A percentile compares a stretch with the other conserved stretches of the same genome.
Evolutionary conservation across 2,797 vertebrate species (phyloP).

Genomic region (Urosaurus nigricauda): DNA sequence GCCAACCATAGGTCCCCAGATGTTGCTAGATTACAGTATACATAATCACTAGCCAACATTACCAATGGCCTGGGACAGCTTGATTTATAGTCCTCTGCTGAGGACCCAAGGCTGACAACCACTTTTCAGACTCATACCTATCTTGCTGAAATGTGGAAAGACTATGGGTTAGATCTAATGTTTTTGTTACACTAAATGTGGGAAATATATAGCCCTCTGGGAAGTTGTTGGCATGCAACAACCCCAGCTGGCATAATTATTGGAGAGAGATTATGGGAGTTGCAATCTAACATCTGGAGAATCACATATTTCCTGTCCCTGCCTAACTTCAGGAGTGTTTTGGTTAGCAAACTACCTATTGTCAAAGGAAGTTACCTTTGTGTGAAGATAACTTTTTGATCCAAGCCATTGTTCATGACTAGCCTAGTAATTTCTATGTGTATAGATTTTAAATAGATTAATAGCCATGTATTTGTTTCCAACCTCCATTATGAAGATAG

Average conservation of each 20-base stretch:
- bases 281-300: no score
- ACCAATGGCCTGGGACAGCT: not conserved
- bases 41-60: not conserved
- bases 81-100: not conserved
- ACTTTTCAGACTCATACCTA: not conserved
- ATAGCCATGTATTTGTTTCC: not conserved
- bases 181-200: not conserved
- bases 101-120: not conserved
- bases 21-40: not conserved
- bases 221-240: no score
- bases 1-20: not conserved
- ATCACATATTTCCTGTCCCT: no score
- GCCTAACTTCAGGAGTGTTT: no score
- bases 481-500: not conserved
- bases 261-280: no score
- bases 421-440: not conserved
- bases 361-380: no score
- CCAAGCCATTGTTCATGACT: not conserved
- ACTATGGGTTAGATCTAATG: not conserved
- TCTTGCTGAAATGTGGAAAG: not conserved
- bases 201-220: no score
- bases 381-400: no score
- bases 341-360: no score
- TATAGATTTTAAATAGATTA: not conserved
- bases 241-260: no score